These are phyloP conservation scores for Sorex araneus DNA, from an alignment of 2,113 vertebrate genomes.

Conservation along the genomic window DNA sequence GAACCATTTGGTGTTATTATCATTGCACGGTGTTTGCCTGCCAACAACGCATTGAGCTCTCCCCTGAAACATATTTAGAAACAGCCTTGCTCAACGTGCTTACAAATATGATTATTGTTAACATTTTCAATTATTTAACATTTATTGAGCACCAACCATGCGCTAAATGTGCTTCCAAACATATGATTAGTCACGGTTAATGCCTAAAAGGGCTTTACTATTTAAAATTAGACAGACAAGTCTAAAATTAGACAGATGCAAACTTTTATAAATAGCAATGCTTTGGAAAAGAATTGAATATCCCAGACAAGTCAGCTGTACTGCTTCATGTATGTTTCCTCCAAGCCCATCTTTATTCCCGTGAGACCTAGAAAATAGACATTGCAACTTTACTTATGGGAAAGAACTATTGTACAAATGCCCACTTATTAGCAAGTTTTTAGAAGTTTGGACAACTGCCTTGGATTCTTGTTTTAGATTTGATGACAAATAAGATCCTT, in stretches of 20 bases:
- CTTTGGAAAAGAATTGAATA: slow-evolving; percentile 8
- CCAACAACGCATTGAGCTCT: slow-evolving; percentile 68
- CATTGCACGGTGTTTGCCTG: slow-evolving; percentile 75
- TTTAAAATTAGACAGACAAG: slow-evolving; percentile 76
- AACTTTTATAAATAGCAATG: slow-evolving; percentile 55
- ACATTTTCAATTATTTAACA: slow-evolving; percentile 81
- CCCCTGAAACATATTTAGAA: slow-evolving; percentile 76
- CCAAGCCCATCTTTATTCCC: slow-evolving; percentile 17
- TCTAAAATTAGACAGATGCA: slow-evolving; percentile 74
- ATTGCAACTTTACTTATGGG: background rate
- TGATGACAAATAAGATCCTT: slow-evolving; percentile 37
- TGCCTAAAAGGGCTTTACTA: slow-evolving; percentile 63
- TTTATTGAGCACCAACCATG: slow-evolving; percentile 79
- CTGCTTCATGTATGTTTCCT: background rate
- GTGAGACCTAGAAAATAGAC: slow-evolving; percentile 3
- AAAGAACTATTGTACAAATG: background rate
- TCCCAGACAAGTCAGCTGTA: slow-evolving; percentile 19
- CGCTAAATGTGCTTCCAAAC: slow-evolving; percentile 68
- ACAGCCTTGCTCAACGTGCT: slow-evolving; percentile 71
- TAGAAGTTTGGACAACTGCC: background rate
- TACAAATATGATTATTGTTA: slow-evolving; percentile 81
- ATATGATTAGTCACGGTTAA: slow-evolving; percentile 76
- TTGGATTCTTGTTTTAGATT: slow-evolving; percentile 19
- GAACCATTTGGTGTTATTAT: slow-evolving; percentile 81
- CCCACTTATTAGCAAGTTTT: background rate